Percentiles rank a stretch among this genome's conserved stretches.
phyloP scores from a whole-genome alignment of 2,797 vertebrate genomes.

The Emydoidea blandingii region DNA sequence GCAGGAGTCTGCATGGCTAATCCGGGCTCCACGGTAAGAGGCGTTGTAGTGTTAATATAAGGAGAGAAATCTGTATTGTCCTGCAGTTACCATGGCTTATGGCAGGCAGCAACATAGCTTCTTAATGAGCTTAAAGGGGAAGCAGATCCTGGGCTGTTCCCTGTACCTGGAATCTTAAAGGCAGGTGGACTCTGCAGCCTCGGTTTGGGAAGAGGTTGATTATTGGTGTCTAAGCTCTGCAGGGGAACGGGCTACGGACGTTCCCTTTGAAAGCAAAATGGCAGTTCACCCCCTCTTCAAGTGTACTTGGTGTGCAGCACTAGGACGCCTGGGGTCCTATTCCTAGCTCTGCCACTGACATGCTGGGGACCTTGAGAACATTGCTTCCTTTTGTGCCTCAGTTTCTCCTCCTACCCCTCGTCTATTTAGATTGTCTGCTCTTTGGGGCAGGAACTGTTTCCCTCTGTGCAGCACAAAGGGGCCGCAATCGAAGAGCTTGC shows the following conservation, averaged over 20 bases:
- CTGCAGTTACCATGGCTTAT: neutral
- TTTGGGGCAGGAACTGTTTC: neutral
- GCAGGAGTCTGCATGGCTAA: neutral
- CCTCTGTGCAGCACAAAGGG: neutral
- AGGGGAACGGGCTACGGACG: accelerated
- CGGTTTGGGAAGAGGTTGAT: neutral
- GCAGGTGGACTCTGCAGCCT: neutral
- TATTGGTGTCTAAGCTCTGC: neutral
- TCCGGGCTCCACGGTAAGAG: neutral
- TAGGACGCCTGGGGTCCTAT: neutral
- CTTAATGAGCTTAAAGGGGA: too few species aligned
- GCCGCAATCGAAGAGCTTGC: neutral
- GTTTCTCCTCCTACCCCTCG: neutral
- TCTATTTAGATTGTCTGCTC: neutral
- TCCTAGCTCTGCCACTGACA: neutral
- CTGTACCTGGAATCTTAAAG: neutral
- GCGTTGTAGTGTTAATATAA: neutral
- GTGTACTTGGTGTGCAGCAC: neutral
- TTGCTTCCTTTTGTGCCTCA: neutral
- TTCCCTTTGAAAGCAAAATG: neutral
- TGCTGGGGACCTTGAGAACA: neutral
- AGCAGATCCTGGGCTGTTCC: too few species aligned
- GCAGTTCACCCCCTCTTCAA: too few species aligned
- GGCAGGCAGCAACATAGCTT: neutral
- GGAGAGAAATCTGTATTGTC: neutral